These are phyloP conservation scores for Neodon shergylaensis DNA, from an alignment of 2,113 vertebrate genomes.

Conservation along the genomic window DNA sequence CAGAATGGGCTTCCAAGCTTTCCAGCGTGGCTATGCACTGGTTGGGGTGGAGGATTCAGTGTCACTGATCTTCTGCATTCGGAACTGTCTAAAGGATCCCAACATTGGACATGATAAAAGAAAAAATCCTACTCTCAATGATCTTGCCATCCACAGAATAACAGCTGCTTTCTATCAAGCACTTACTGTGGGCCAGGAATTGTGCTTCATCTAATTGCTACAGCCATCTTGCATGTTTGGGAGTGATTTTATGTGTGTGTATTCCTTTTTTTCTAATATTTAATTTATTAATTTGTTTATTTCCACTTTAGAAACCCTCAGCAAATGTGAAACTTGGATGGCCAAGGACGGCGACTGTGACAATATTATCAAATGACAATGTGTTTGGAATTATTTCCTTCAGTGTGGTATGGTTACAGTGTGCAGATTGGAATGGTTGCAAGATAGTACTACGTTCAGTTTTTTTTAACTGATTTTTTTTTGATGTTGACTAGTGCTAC, in stretches of 20 bases:
- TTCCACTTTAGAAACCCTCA: constrained; percentile 92
- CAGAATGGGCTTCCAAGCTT: neutral
- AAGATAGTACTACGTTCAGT: neutral
- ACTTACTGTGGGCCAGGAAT: neutral
- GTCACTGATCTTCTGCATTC: constrained; percentile 1
- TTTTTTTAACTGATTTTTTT: neutral
- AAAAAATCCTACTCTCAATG: neutral
- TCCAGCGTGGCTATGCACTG: neutral
- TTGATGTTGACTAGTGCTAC: neutral
- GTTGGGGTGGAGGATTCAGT: neutral
- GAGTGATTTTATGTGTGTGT: neutral
- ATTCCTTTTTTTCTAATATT: constrained; percentile 37
- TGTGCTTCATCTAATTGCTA: neutral
- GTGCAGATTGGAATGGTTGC: constrained; percentile 31
- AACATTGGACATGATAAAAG: neutral
- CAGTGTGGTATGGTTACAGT: constrained; percentile 90
- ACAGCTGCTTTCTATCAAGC: neutral
- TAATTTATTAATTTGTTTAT: constrained; percentile 52
- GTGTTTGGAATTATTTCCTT: constrained; percentile 98
- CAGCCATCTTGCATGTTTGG: neutral
- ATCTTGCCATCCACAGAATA: neutral
- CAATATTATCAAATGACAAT: constrained; percentile 98
- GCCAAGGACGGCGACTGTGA: constrained; percentile 92
- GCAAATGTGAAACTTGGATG: constrained; percentile 89
- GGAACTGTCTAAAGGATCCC: neutral